A percentile compares a stretch with the other conserved stretches of the same genome.
phyloP scores from a whole-genome alignment of 2,113 vertebrate species.

The Ciconia maguari region DNA sequence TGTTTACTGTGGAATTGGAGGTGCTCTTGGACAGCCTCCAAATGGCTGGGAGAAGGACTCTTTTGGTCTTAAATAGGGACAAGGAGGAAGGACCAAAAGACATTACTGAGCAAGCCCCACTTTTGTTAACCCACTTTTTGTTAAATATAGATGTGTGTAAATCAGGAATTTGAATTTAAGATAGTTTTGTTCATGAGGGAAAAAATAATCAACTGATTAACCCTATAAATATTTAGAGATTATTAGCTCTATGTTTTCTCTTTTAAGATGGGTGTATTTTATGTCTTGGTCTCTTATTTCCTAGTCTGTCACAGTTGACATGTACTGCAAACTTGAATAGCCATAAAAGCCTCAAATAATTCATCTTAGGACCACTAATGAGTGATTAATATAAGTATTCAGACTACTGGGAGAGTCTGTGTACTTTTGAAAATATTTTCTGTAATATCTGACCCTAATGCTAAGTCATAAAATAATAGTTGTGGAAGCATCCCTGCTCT shows the following conservation, averaged over 20 bases:
- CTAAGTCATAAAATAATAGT: neutral
- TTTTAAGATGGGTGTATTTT: neutral
- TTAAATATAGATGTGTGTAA: neutral
- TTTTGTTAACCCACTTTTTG: neutral
- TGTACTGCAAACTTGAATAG: neutral
- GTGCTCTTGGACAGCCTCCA: neutral
- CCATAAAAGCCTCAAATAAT: neutral
- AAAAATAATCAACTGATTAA: neutral
- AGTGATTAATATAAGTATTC: neutral
- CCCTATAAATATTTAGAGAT: neutral
- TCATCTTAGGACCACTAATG: neutral
- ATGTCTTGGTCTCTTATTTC: neutral
- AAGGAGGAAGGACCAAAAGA: neutral
- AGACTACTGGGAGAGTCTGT: neutral
- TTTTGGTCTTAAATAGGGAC: neutral
- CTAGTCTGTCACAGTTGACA: neutral
- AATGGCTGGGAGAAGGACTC: neutral
- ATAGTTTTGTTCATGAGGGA: neutral
- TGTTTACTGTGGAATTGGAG: neutral
- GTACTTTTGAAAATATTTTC: neutral
- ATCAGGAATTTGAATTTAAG: neutral
- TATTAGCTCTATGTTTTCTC: neutral
- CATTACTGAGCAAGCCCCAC: neutral
- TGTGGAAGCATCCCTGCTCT: neutral
- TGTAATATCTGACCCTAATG: neutral